Base-by-base conservation (phyloP, 2,888 invertebrate genomes). In the Caenorhabditis angaria region DNA sequence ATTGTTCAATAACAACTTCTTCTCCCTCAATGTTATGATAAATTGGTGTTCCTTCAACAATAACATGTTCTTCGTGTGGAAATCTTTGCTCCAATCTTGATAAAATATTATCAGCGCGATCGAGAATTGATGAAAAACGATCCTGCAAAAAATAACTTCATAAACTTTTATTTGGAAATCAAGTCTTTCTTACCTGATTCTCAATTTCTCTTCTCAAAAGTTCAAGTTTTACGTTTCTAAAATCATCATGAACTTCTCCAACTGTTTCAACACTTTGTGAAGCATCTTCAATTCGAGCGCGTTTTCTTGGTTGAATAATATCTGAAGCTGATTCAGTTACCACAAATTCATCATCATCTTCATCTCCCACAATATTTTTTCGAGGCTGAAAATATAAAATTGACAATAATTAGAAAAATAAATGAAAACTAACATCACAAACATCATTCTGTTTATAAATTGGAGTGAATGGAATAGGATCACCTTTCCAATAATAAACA, bases 401-500 rank as follows among this genome's bases (percentile, higher is more conserved):
- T 54, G 12, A 12, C 8, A 14, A 4, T 25, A 8, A 2, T 25
- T 54, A 22, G 10, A 4, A 14, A n/a, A n/a, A n/a, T n/a, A n/a
- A n/a, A n/a, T n/a, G n/a, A n/a, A 32, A 32, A 32, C 32, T 3
- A 41, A 41, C 41, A 3, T 41, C 41, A 32, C 2, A 3, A 47
- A 58, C 47, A 27, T 22, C n/a, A 20, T 69, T 68, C 35, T 73
- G 73, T 28, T 69, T 68, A 25, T 55, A 59, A 5, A 24, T 29
- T 22, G 73, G 73, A 4, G 55, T 60, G 27, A 73, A 73, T 18
- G 29, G 50, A 14, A 73, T 69, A 14, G 82, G 80, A 2, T 78
- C 80, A 10, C 76, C 77, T 63, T 82, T 82, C 82, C 82, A 82
- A 54, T 63, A 78, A 56, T 82, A 82, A 0, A 74, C 70, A 47